phyloP scores from a whole-genome alignment of 2,888 invertebrate genomes.

The Macaria liturata region DNA sequence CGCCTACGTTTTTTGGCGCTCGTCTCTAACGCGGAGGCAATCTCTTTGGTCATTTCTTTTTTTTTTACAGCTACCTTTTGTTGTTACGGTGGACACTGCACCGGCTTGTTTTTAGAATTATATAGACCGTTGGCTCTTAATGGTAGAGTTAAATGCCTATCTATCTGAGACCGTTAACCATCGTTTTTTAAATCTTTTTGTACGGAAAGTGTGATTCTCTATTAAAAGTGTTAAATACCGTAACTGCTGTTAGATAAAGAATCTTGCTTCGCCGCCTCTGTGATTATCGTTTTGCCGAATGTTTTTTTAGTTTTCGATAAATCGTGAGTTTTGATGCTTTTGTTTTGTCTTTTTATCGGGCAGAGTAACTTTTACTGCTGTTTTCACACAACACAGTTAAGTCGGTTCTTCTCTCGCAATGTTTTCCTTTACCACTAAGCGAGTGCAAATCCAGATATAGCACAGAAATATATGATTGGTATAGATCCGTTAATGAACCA shows the following conservation, averaged over 20 bases:
- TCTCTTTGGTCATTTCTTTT: conserved; percentile 54
- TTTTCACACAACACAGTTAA: no score
- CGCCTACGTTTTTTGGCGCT: conserved; percentile 63
- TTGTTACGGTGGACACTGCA: conserved; percentile 50
- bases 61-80: conserved; percentile 53
- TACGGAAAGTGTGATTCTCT: conserved; percentile 38
- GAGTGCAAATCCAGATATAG: no score
- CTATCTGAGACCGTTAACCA: conserved; percentile 47
- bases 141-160: conserved; percentile 54
- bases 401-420: no score
- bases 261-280: conserved; percentile 13
- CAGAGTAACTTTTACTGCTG: no score
- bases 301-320: conserved; percentile 10
- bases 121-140: conserved; percentile 60
- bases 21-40: conserved; percentile 51
- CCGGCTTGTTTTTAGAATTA: conserved; percentile 57
- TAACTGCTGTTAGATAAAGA: conserved; percentile 23
- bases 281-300: conserved; percentile 16
- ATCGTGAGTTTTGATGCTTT: conserved; percentile 7
- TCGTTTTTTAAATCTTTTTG: conserved; percentile 37
- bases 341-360: background rate
- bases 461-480: background rate
- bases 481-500: no score
- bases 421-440: no score
- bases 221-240: conserved; percentile 31